Conservation (phyloP, 2,888 invertebrate genomes). For the Brachyptera putata region DNA sequence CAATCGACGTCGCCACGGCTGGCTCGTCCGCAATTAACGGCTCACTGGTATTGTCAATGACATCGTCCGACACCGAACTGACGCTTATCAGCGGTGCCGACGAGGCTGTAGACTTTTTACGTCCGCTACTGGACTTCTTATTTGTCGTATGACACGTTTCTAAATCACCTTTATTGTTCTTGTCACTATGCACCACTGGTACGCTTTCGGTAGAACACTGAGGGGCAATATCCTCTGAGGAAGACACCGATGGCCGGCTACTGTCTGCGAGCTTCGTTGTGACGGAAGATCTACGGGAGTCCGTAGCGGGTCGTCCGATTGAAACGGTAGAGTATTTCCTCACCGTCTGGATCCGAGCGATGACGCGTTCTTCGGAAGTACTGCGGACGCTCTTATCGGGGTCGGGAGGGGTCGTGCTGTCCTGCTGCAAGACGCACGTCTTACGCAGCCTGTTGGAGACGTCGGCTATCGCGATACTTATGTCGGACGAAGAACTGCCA, state of each 20-base stretch:
- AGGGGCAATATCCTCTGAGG: conserved; percentile 45
- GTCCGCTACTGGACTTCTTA: conserved; percentile 37
- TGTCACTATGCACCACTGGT: conserved; percentile 17
- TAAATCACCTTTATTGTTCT: conserved; percentile 24
- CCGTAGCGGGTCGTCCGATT: conserved; percentile 27
- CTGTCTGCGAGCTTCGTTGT: conserved; percentile 36
- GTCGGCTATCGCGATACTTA: conserved; percentile 55
- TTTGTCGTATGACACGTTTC: conserved; percentile 27
- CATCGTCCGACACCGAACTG: conserved; percentile 64
- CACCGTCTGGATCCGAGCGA: conserved; percentile 35
- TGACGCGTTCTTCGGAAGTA: conserved; percentile 35
- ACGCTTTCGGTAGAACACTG: conserved; percentile 23
- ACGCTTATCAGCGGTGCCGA: conserved; percentile 64
- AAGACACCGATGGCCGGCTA: conserved; percentile 44
- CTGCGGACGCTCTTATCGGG: conserved; percentile 44
- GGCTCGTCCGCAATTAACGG: not conserved
- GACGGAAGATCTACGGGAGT: conserved; percentile 45
- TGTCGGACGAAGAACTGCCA: conserved; percentile 71
- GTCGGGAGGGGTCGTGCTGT: conserved; percentile 40
- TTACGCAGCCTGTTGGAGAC: conserved; percentile 58
- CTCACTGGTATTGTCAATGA: conserved; percentile 18
- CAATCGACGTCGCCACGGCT: not conserved
- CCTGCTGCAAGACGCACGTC: conserved; percentile 59
- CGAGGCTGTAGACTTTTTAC: conserved; percentile 46
- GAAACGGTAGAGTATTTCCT: conserved; percentile 43